phyloP scores from a whole-genome alignment of 2,797 vertebrate genomes.

The Cirrhinus molitorella region DNA sequence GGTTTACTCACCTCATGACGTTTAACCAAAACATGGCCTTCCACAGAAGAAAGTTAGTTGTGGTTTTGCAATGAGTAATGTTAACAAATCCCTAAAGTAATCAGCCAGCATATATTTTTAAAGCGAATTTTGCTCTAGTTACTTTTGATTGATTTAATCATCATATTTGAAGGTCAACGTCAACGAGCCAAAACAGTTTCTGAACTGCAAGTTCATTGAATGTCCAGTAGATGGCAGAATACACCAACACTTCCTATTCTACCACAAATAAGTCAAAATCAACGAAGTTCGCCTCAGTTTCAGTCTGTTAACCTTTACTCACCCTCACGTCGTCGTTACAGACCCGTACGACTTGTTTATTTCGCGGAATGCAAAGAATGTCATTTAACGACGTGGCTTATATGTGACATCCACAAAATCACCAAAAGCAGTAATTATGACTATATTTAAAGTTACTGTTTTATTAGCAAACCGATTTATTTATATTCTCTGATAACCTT shows the following conservation, averaged over 20 bases:
- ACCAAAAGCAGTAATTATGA: neutral
- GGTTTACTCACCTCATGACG: neutral
- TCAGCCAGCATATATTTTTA: neutral
- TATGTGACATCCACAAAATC: neutral
- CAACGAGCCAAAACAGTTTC: neutral
- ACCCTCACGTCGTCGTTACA: neutral
- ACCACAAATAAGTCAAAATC: neutral
- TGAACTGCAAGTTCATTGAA: neutral
- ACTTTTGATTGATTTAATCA: neutral
- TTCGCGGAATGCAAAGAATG: neutral
- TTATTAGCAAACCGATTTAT: neutral
- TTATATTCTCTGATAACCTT: neutral
- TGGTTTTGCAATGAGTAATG: neutral
- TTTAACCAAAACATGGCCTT: neutral
- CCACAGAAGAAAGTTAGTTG: neutral
- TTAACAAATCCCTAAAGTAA: neutral
- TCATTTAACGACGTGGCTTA: neutral
- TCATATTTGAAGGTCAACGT: neutral
- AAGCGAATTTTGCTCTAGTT: neutral
- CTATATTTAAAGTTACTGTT: neutral
- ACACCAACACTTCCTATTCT: neutral
- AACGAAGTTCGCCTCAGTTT: too few species aligned
- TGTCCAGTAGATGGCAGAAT: slow-evolving; percentile 29
- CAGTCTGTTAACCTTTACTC: neutral
- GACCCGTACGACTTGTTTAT: neutral